Percentiles rank a stretch among this genome's conserved stretches.
phyloP scores from a whole-genome alignment of 2,888 invertebrate genomes.

The Acrobasis suavella region DNA sequence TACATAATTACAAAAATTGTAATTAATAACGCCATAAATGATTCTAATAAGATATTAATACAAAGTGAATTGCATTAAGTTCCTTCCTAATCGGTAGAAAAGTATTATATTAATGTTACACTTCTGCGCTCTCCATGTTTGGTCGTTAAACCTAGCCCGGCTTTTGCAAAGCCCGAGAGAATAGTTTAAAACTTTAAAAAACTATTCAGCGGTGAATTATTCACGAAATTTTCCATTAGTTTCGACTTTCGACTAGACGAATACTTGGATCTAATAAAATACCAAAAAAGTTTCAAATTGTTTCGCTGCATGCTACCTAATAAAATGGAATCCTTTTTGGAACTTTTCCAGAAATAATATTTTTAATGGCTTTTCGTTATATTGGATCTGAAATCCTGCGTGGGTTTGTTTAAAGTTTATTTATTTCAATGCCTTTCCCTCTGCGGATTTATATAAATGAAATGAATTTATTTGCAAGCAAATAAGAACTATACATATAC shows the following conservation, averaged over 20 bases:
- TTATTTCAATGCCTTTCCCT: no score
- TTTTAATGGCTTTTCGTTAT: background rate
- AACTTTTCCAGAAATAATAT: background rate
- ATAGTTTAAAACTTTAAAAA: conserved; percentile 4
- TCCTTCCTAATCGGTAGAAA: no score
- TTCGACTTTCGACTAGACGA: background rate
- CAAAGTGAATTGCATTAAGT: no score
- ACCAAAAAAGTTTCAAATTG: conserved; percentile 13
- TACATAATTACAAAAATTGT: no score
- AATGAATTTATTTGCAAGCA: no score
- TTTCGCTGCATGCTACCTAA: background rate
- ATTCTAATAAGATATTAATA: no score
- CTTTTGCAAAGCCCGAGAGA: background rate
- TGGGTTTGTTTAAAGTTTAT: no score
- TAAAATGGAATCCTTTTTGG: conserved; percentile 7
- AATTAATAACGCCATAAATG: no score
- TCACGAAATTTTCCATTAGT: conserved; percentile 8
- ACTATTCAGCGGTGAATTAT: background rate
- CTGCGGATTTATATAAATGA: no score
- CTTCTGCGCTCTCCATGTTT: background rate
- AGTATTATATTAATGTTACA: background rate
- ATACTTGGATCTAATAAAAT: conserved; percentile 5
- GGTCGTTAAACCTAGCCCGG: background rate
- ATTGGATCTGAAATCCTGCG: background rate
- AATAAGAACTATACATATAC: no score